Evolutionary conservation across 2,113 vertebrate species (phyloP), one percentile per base, ranked within the genome.

Genomic region (Sterna hirundo): DNA sequence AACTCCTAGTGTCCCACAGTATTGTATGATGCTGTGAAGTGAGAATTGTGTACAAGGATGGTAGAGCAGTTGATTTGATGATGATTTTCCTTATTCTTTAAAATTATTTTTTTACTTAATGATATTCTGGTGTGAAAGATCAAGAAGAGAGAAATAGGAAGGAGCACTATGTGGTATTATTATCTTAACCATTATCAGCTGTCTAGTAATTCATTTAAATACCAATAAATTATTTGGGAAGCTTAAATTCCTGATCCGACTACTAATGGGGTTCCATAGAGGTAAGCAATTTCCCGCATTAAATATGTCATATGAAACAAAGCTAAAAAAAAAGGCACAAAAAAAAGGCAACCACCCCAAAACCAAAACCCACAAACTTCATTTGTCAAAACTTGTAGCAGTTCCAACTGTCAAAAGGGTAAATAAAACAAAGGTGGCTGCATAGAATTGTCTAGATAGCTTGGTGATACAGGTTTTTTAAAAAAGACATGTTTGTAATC

Each of bases 131-230:
- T 7, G 5, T 19, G 38, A 13, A 62, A 68, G 87, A 18, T 26
- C 30, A 68, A 26, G 74, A 74, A 36, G 75, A 65, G 40, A 60
- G 29, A 58, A 72, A 30, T 36, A 13, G 13, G 54, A 80, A 54
- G 14, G 46, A 77, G 51, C 17, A 36, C 27, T 36, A 3, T 86
- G 49, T 77, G 68, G 23, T 83, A 2, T 3, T 69, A 38, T 15
- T 42, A 32, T 66, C 91, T 74, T 66, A 70, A 10, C 25, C 2
- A 4, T 77, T 88, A 58, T 91, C 54, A 78, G 54, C 36, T 90
- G 46, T 27, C 46, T 69, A 36, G 74, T 90, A 77, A 83, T 94
- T 68, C 42, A 83, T 93, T 88, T 49, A 70, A 81, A 84, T 74
- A 23, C 36, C 1, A 7, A 36, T 27, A 65, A 90, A 61, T 83